A percentile compares a stretch with the other conserved stretches of the same genome.
Conservation (phyloP, 2,113 vertebrate species). For the Nycticryphes semicollaris region DNA sequence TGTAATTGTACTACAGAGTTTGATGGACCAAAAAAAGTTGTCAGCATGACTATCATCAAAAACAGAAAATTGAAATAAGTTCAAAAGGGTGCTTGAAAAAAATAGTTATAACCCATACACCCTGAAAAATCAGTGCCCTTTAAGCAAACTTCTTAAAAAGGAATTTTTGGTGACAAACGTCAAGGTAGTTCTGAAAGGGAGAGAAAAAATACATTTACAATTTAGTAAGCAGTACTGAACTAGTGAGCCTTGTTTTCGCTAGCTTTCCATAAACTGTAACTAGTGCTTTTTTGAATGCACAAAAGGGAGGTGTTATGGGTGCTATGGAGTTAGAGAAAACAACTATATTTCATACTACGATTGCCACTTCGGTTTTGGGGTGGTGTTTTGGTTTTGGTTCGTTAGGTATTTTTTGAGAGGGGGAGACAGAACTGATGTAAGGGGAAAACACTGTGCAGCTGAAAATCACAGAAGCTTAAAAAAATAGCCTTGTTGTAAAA, state of each 20-base stretch:
- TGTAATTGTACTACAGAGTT: constrained; percentile 90
- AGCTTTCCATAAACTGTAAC: not conserved
- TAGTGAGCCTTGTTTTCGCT: not conserved
- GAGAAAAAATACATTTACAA: not conserved
- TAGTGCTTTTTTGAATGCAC: not conserved
- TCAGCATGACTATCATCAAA: constrained; percentile 91
- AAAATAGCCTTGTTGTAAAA: not conserved
- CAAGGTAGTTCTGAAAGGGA: not conserved
- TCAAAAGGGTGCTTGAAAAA: constrained; percentile 57
- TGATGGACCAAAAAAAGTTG: constrained; percentile 95
- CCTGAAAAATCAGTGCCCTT: not conserved
- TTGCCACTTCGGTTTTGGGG: not conserved
- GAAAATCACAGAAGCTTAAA: not conserved
- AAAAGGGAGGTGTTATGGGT: not conserved
- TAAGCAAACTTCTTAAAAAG: constrained; percentile 26
- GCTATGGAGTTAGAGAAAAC: not conserved
- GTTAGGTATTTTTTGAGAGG: not conserved
- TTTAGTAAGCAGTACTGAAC: not conserved
- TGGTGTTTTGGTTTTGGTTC: not conserved
- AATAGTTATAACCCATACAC: not conserved
- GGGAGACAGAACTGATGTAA: not conserved
- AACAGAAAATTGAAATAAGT: constrained; percentile 75
- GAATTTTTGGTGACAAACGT: constrained; percentile 14
- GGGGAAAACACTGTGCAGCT: not conserved
- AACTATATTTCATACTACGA: not conserved